phyloP scores from a whole-genome alignment of 2,888 invertebrate genomes.

The Drosophila atripex region DNA sequence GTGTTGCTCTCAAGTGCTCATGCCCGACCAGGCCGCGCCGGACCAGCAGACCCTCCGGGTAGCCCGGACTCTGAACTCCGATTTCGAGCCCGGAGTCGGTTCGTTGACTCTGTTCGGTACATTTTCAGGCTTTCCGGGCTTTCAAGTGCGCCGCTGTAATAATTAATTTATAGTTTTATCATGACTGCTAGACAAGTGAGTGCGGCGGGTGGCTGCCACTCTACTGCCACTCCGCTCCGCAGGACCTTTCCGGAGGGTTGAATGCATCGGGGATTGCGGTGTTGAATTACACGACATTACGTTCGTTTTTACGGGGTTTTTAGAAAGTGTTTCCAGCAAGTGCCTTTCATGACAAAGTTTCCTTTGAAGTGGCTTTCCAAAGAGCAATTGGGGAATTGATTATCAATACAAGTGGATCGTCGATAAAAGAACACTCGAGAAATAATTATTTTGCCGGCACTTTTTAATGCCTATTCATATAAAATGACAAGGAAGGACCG shows the following conservation, averaged over 20 bases:
- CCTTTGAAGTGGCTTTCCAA: slow-evolving; percentile 9
- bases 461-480: background rate
- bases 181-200: slow-evolving; percentile 70
- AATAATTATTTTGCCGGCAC: too few species aligned
- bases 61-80: background rate
- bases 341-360: background rate
- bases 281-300: slow-evolving; percentile 11
- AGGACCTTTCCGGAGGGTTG: slow-evolving; percentile 3
- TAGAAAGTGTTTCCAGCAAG: slow-evolving; percentile 14
- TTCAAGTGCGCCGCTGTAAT: slow-evolving; percentile 81
- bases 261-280: background rate
- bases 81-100: background rate
- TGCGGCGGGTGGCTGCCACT: slow-evolving; percentile 41
- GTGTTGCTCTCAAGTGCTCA: slow-evolving; percentile 80
- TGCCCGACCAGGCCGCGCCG: background rate
- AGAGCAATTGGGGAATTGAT: slow-evolving; percentile 2
- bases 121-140: slow-evolving; percentile 43
- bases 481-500: background rate
- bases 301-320: background rate
- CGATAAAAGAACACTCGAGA: background rate
- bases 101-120: background rate
- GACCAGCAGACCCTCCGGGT: background rate
- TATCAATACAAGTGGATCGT: background rate
- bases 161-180: slow-evolving; percentile 84
- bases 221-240: background rate